Conservation (phyloP, 1,140 invertebrate species). For the Phenacoccus solenopsis region DNA sequence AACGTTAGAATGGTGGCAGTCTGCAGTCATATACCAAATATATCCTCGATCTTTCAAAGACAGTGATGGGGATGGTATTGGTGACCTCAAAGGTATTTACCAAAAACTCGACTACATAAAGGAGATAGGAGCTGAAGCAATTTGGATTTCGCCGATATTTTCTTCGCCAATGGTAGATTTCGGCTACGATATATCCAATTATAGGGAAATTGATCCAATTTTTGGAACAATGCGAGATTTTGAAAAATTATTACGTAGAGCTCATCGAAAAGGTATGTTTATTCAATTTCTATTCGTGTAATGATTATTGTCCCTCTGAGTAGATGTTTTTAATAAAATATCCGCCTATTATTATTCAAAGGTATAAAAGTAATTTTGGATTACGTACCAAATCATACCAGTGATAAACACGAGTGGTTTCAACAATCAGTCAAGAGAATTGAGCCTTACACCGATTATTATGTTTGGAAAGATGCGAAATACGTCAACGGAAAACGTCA, state of each 20-base stretch:
- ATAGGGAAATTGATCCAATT: constrained; percentile 35
- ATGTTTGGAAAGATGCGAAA: constrained; percentile 55
- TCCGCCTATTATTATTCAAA: too few relatives aligned
- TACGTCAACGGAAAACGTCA: constrained; percentile 30
- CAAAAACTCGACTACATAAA: constrained; percentile 48
- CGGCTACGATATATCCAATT: constrained; percentile 60
- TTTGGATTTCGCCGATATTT: constrained; percentile 62
- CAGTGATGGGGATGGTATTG: constrained; percentile 58
- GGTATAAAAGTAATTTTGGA: constrained; percentile 70
- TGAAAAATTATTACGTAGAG: constrained; percentile 36
- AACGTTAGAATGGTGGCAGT: constrained; percentile 51
- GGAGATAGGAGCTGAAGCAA: constrained; percentile 46
- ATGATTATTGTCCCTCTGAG: too few relatives aligned
- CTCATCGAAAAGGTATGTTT: neutral
- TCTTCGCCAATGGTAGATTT: constrained; percentile 53
- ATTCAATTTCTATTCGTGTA: too few relatives aligned
- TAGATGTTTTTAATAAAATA: too few relatives aligned
- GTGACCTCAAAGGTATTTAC: constrained; percentile 52
- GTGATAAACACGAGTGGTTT: constrained; percentile 67
- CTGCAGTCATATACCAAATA: constrained; percentile 58
- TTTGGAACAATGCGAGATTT: constrained; percentile 48
- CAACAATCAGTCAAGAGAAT: constrained; percentile 43
- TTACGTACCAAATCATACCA: constrained; percentile 74
- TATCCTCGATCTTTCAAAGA: constrained; percentile 69
- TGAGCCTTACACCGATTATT: constrained; percentile 55